These are phyloP conservation scores for Gymnoscopelus braueri DNA, from an alignment of 2,797 vertebrate genomes.

Conservation along the genomic window DNA sequence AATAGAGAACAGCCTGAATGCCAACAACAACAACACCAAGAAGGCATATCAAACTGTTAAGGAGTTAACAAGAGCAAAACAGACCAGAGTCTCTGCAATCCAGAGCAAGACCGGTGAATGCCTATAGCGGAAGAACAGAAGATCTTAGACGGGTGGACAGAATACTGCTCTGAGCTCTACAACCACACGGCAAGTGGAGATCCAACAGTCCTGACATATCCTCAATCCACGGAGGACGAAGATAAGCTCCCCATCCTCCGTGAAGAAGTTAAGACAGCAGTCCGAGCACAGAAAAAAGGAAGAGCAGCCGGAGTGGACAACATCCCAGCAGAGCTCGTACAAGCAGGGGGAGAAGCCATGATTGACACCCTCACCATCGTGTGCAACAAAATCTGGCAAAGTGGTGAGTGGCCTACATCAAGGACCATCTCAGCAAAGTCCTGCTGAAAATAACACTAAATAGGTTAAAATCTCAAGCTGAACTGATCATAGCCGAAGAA, in stretches of 20 bases:
- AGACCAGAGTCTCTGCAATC: no score
- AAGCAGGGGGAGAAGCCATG: background rate
- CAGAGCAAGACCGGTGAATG: no score
- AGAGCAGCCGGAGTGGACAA: background rate
- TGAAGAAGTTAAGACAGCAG: background rate
- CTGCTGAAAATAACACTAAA: background rate
- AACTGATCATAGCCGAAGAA: constrained; percentile 5
- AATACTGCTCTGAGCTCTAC: no score
- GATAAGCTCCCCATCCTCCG: background rate
- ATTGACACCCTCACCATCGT: background rate
- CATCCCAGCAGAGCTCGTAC: background rate
- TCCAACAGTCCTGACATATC: background rate
- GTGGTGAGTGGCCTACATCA: constrained; percentile 3
- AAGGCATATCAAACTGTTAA: no score
- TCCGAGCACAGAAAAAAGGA: background rate
- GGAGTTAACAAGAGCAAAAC: no score
- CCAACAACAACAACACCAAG: no score
- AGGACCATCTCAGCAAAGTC: constrained; percentile 8
- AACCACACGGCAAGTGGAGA: background rate
- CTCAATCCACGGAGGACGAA: background rate
- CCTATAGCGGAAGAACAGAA: no score
- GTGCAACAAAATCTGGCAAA: constrained; percentile 2
- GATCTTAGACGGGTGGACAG: no score
- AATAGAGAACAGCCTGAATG: no score
- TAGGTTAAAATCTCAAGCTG: constrained; percentile 1